Conservation (phyloP, 2,888 invertebrate species). For the Trichogramma evanescens region DNA sequence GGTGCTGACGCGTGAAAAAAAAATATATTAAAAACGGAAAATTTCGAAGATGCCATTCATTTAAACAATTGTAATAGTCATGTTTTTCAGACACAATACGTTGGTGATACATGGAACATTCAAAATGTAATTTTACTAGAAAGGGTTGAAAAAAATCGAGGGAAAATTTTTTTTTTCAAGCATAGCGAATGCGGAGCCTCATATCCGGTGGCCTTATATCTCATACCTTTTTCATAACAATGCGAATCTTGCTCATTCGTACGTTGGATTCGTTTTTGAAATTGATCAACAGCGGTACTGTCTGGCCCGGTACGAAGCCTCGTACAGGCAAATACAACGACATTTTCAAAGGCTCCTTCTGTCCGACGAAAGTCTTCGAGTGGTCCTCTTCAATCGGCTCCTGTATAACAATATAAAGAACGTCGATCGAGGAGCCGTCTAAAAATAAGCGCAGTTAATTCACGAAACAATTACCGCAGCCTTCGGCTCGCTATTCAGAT, state of each 20-base stretch:
- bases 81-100: neutral
- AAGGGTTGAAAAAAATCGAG: too few species aligned
- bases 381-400: conserved; percentile 33
- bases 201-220: too few species aligned
- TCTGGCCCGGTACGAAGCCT: conserved; percentile 44
- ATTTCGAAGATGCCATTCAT: neutral
- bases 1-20: neutral
- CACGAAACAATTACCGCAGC: conserved; percentile 32
- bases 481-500: conserved; percentile 47
- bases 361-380: conserved; percentile 35
- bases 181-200: too few species aligned
- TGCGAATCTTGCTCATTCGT: conserved; percentile 33
- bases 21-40: neutral
- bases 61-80: too few species aligned
- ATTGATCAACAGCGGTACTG: conserved; percentile 36
- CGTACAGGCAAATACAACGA: conserved; percentile 36
- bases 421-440: neutral
- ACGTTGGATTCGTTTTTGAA: conserved; percentile 36
- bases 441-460: neutral
- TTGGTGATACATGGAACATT: too few species aligned
- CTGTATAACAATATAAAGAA: conserved; percentile 19
- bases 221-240: conserved; percentile 38
- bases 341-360: conserved; percentile 36
- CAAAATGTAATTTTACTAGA: too few species aligned
- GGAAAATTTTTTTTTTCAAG: conserved; percentile 2